A percentile compares a stretch with the other conserved stretches of the same genome.
These are phyloP conservation scores for Trichomalopsis sarcophagae DNA, from an alignment of 1,140 invertebrate genomes.

Conservation along the genomic window DNA sequence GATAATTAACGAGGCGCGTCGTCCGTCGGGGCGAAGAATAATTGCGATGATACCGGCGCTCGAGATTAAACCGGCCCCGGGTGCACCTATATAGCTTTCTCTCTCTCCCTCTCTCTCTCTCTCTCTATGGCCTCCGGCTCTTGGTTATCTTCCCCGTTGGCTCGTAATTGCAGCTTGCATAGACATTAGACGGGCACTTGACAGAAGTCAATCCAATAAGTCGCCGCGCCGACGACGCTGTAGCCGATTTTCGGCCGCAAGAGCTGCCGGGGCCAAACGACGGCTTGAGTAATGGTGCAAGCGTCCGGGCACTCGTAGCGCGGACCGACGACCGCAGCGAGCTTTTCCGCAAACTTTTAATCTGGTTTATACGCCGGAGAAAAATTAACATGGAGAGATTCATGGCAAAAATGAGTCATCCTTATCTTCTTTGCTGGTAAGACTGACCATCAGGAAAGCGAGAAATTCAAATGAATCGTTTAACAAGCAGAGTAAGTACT, in stretches of 20 bases:
- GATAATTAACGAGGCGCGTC: conserved; percentile 40
- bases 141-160: neutral
- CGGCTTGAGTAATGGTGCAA: no score
- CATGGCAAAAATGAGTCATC: neutral
- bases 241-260: conserved; percentile 18
- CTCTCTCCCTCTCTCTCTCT: no score
- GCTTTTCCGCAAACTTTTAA: neutral
- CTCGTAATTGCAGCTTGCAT: conserved; percentile 37
- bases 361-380: neutral
- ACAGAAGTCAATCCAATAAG: conserved; percentile 40
- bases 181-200: conserved; percentile 39
- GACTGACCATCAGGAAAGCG: no score
- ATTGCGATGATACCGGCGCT: conserved; percentile 29
- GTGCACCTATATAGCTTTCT: neutral
- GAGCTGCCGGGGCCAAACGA: no score
- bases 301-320: no score
- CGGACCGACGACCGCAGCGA: no score
- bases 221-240: neutral
- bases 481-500: no score
- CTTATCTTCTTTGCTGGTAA: no score
- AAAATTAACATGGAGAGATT: neutral
- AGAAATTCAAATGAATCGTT: no score
- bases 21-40: conserved; percentile 14
- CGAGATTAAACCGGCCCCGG: conserved; percentile 25
- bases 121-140: no score